phyloP scores from a whole-genome alignment of 2,113 vertebrate species.

The Aix galericulata region DNA sequence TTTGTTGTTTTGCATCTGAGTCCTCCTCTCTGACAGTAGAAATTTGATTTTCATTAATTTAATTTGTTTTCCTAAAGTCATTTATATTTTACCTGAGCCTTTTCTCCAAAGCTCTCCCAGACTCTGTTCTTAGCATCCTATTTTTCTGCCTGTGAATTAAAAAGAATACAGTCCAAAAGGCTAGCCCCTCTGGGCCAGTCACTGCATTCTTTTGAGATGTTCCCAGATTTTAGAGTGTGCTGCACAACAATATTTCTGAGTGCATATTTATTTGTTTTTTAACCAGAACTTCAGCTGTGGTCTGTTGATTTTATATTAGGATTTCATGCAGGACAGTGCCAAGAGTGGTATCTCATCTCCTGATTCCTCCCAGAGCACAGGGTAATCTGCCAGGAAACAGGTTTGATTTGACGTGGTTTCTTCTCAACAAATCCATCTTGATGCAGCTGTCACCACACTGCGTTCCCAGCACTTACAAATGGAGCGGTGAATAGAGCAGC shows the following conservation, averaged over 20 bases:
- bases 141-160: neutral
- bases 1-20: neutral
- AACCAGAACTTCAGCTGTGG: neutral
- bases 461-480: neutral
- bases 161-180: neutral
- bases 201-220: neutral
- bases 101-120: neutral
- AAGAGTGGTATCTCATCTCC: neutral
- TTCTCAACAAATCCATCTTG: neutral
- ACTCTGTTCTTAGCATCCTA: neutral
- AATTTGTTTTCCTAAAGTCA: neutral
- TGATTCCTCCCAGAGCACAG: neutral
- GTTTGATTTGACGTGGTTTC: neutral
- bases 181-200: neutral
- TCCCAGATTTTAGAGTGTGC: neutral
- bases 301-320: neutral
- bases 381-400: constrained; percentile 10
- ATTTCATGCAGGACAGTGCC: neutral
- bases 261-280: neutral
- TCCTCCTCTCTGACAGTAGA: neutral
- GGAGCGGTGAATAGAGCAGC: neutral
- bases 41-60: neutral
- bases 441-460: neutral
- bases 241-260: neutral
- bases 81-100: neutral